phyloP scores from a whole-genome alignment of 64 coral and sea anemone species.

The Orbicella faveolata region DNA sequence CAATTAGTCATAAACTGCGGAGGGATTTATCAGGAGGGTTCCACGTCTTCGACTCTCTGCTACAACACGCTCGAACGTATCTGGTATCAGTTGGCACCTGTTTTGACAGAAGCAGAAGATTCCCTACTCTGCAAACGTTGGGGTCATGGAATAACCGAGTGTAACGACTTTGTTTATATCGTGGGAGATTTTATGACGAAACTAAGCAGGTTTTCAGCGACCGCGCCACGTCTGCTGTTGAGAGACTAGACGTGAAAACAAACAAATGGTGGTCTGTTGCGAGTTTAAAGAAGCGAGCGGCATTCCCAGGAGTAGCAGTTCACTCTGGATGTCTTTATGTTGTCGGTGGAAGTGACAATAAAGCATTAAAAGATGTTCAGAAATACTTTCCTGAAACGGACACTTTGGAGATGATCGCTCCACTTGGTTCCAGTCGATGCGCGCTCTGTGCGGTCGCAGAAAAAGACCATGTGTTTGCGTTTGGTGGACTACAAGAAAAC shows the following conservation, averaged over 20 bases:
- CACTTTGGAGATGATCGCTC: slow-evolving; percentile 15
- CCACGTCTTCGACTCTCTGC: not conserved
- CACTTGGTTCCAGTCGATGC: slow-evolving; percentile 42
- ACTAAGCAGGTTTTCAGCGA: not conserved
- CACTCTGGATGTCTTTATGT: slow-evolving; percentile 26
- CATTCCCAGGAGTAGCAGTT: slow-evolving; percentile 19
- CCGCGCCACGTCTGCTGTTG: not conserved
- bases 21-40: not conserved
- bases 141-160: slow-evolving; percentile 12
- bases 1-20: slow-evolving; percentile 16
- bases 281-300: not conserved
- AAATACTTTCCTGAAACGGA: slow-evolving; percentile 36
- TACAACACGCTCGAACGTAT: not conserved
- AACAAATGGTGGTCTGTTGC: not conserved
- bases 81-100: slow-evolving; percentile 40
- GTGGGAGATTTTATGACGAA: slow-evolving; percentile 28
- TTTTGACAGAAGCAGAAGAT: not conserved
- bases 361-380: slow-evolving; percentile 13
- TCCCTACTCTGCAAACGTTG: not conserved
- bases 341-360: slow-evolving; percentile 49
- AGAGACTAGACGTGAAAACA: slow-evolving; percentile 1
- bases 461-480: slow-evolving; percentile 46
- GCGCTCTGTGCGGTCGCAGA: slow-evolving; percentile 54
- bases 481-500: slow-evolving; percentile 43
- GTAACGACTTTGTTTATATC: not conserved